A percentile compares a stretch with the other conserved stretches of the same genome.
These are phyloP conservation scores for Osmerus eperlanus DNA, from an alignment of 2,113 vertebrate genomes.

Conservation along the genomic window DNA sequence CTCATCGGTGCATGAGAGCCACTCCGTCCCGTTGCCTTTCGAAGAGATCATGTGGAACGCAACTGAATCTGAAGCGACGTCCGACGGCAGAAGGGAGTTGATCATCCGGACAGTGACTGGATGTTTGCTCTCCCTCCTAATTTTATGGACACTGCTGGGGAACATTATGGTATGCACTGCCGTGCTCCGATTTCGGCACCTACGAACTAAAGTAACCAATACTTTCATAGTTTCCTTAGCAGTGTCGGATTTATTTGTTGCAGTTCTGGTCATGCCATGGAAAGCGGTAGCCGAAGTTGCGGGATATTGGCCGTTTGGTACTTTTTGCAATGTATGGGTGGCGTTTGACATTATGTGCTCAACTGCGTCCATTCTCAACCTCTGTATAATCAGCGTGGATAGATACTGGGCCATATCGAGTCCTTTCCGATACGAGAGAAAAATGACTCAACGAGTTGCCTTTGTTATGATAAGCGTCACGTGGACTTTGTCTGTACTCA, in stretches of 20 bases:
- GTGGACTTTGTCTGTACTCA: conserved; percentile 89
- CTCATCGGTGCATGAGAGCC: conserved; percentile 58
- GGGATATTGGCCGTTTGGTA: conserved; percentile 93
- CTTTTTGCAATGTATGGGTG: conserved; percentile 92
- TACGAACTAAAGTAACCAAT: conserved; percentile 89
- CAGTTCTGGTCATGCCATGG: conserved; percentile 96
- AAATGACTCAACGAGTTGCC: conserved; percentile 88
- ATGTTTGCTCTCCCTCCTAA: conserved; percentile 81
- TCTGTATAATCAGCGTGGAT: conserved; percentile 92
- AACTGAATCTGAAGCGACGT: conserved; percentile 58
- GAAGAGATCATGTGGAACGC: conserved; percentile 70
- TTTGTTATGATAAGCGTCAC: conserved; percentile 84
- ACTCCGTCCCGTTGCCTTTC: conserved; percentile 49
- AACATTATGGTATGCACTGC: conserved; percentile 89
- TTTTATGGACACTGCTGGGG: conserved; percentile 89
- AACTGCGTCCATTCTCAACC: conserved; percentile 94
- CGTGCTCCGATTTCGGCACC: conserved; percentile 83
- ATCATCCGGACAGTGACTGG: conserved; percentile 76
- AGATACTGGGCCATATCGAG: conserved; percentile 95
- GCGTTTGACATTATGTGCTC: conserved; percentile 98
- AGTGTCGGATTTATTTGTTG: conserved; percentile 88
- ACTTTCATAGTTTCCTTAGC: conserved; percentile 92
- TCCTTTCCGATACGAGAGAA: conserved; percentile 91
- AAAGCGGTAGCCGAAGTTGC: conserved; percentile 91
- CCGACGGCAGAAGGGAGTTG: conserved; percentile 52